Percentiles rank a stretch among this genome's conserved stretches.
phyloP scores from a whole-genome alignment of 92 coral and sea anemone genomes.

The Pocillopora grandis region DNA sequence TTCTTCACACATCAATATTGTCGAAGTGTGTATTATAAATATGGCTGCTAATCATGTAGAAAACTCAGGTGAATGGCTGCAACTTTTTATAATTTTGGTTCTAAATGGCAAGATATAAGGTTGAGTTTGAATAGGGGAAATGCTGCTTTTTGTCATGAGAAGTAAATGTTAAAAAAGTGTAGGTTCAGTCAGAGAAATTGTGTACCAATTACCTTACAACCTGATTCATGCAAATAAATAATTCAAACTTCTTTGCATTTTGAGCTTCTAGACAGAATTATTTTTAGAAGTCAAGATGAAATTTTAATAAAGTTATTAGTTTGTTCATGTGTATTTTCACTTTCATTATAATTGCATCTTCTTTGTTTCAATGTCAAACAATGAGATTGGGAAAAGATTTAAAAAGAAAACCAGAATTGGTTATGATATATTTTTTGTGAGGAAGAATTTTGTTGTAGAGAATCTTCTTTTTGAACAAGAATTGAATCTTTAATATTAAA shows the following conservation, averaged over 20 bases:
- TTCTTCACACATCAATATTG: no score
- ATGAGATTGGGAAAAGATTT: no score
- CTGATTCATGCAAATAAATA: background rate
- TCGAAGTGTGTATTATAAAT: no score
- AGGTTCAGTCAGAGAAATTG: no score
- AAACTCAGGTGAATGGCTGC: no score
- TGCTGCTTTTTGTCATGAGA: no score
- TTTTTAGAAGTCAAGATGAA: background rate
- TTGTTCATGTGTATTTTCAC: background rate
- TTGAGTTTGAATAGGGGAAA: no score
- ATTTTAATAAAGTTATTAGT: background rate
- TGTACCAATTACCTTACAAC: background rate
- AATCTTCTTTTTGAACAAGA: background rate
- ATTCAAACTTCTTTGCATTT: background rate
- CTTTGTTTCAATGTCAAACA: background rate
- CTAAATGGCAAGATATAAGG: no score
- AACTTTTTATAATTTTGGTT: no score
- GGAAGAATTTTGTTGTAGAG: background rate
- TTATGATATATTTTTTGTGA: background rate
- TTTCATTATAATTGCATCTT: background rate
- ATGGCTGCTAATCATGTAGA: no score
- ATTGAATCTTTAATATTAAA: background rate
- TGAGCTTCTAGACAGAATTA: background rate
- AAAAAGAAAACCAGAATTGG: background rate
- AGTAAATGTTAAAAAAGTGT: no score